Base-by-base conservation (phyloP, 2,797 vertebrate species). In the Manis javanica region DNA sequence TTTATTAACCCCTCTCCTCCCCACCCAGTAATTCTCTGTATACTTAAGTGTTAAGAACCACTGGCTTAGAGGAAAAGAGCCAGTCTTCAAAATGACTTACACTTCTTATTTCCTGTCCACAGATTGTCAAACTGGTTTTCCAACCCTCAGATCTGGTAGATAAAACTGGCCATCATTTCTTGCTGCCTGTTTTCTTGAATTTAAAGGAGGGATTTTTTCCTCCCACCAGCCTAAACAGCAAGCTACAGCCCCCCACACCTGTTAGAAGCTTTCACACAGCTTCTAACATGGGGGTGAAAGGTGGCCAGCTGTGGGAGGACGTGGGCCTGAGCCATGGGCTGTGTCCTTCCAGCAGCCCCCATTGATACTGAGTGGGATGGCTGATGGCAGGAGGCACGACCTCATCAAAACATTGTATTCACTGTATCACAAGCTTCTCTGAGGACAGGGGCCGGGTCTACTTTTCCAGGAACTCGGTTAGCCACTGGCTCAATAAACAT, bases 181-280 rank as follows among this genome's bases (percentile, higher is more conserved):
- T 34, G 21, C 34, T 83, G 1, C 91, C 96, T 96, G 82, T 87
- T 97, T 92, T 57, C 61, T 66, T 42, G 59, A 88, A 86, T 77
- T 92, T 77, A 64, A 31, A 94, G 79, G 37, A 75, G 24, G 66
- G 19, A 66, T 72, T 87, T 95, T 46, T 93, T 68, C 74, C 68
- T 79, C 68, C 57, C 53, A 75, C 31, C 77, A 68, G 55, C 18
- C 49, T n/a, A 77, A n/a, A 51, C 66, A 66, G 19, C 55, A 42
- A 31, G 9, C 64, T 61, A 12, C 39, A 61, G 26, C 26, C 23
- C 24, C 46, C 46, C 51, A 68, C 11, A 51, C 15, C 34, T 2
- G 3, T 39, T n/a, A n/a, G n/a, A n/a, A n/a, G 37, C 49, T 78
- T 46, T 46, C 23, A 24, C 51, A 91, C 26, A 63, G 61, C 24